Evolutionary conservation across 2,113 vertebrate species (phyloP).

Genomic region (Phasianus colchicus): DNA sequence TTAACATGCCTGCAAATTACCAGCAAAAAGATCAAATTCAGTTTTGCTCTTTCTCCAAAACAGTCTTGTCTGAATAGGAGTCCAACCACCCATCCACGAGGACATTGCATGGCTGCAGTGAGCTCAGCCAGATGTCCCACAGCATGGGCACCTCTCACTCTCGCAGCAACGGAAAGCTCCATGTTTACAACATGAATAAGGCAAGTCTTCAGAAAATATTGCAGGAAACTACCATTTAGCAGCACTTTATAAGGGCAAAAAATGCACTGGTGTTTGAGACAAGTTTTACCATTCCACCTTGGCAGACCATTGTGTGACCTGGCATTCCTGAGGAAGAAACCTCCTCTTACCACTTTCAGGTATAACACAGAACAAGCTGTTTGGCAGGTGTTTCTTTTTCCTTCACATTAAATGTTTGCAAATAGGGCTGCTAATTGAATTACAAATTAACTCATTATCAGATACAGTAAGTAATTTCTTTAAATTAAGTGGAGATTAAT

Average conservation of each 20-base stretch:
- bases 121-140: not conserved
- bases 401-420: conserved; percentile 37
- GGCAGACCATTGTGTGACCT: not conserved
- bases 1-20: not conserved
- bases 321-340: not conserved
- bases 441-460: conserved; percentile 71
- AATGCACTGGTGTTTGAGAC: not conserved
- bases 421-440: conserved; percentile 69
- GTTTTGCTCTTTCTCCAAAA: not conserved
- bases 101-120: not conserved
- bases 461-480: conserved; percentile 63
- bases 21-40: not conserved
- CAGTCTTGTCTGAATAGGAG: not conserved
- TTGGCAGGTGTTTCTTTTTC: conserved; percentile 31
- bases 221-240: not conserved
- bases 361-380: not conserved
- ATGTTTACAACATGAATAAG: not conserved
- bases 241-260: not conserved
- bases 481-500: conserved; percentile 69
- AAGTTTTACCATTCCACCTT: not conserved
- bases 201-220: not conserved
- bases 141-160: not conserved
- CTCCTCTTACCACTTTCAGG: not conserved
- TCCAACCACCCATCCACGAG: not conserved
- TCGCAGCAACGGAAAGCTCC: not conserved